Evolutionary conservation across 2,797 vertebrate genomes (phyloP).

Genomic region (Mormyrus hasselquistii): DNA sequence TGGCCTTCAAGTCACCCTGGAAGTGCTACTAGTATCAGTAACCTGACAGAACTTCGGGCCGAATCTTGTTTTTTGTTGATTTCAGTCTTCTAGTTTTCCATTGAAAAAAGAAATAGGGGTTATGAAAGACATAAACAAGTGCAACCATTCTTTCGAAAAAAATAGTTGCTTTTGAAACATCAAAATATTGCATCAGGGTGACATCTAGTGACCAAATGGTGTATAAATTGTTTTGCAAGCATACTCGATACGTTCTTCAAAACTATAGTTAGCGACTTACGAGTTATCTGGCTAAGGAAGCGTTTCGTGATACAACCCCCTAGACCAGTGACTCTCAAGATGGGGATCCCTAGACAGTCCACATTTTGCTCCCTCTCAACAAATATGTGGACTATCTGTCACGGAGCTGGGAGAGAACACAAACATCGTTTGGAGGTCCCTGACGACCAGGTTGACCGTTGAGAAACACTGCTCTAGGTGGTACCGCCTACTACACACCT

Average conservation of each 20-base stretch:
- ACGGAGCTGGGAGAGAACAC: not conserved
- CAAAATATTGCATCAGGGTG: not conserved
- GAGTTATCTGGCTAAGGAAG: not conserved
- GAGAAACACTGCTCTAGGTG: not conserved
- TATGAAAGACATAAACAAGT: not conserved
- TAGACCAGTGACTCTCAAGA: not conserved
- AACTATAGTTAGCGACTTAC: not conserved
- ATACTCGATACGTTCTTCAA: not conserved
- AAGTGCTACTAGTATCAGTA: not conserved
- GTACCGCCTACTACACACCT: not conserved
- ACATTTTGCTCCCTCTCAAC: not conserved
- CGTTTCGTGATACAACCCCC: not conserved
- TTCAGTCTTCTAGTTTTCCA: not conserved
- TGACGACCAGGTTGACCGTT: not conserved
- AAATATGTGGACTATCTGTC: not conserved
- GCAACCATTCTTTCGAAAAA: not conserved
- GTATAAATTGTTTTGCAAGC: not conserved
- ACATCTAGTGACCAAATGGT: not conserved
- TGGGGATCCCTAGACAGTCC: not conserved
- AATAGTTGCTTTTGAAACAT: not conserved
- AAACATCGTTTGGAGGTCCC: not conserved
- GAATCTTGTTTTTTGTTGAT: not conserved
- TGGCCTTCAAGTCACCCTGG: not conserved
- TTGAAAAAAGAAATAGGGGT: not conserved
- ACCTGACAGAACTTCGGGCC: not conserved